Evolutionary conservation across 2,113 vertebrate species (phyloP).

Genomic region (Pagrus major): DNA sequence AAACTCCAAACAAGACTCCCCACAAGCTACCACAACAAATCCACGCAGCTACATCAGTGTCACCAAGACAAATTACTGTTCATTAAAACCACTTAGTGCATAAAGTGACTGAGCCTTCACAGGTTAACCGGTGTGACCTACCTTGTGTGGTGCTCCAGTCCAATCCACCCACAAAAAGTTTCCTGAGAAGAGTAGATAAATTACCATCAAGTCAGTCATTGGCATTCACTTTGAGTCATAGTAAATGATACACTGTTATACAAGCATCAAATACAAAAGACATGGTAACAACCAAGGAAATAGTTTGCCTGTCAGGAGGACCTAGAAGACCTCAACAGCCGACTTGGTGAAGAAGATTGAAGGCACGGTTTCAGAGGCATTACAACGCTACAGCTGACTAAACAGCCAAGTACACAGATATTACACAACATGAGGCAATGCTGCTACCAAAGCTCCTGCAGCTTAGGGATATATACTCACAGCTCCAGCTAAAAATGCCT

Average conservation of each 20-base stretch:
- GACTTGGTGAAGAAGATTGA: neutral
- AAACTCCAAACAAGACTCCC: neutral
- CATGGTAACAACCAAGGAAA: neutral
- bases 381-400: conserved; percentile 37
- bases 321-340: neutral
- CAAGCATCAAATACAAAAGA: neutral
- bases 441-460: conserved; percentile 43
- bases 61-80: neutral
- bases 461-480: conserved; percentile 11
- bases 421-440: conserved; percentile 53
- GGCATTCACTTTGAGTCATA: neutral
- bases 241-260: neutral
- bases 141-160: conserved; percentile 99
- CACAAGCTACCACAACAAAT: neutral
- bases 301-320: neutral
- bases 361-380: conserved; percentile 23
- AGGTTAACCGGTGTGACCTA: conserved; percentile 75
- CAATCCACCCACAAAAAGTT: conserved; percentile 98
- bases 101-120: neutral
- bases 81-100: neutral
- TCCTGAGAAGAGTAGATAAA: conserved; percentile 86
- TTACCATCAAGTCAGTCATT: neutral
- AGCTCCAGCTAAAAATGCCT: conserved; percentile 12
- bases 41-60: neutral
- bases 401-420: conserved; percentile 48